phyloP scores from a whole-genome alignment of 1,140 invertebrate genomes.

The Druon quercuslanigerum region DNA sequence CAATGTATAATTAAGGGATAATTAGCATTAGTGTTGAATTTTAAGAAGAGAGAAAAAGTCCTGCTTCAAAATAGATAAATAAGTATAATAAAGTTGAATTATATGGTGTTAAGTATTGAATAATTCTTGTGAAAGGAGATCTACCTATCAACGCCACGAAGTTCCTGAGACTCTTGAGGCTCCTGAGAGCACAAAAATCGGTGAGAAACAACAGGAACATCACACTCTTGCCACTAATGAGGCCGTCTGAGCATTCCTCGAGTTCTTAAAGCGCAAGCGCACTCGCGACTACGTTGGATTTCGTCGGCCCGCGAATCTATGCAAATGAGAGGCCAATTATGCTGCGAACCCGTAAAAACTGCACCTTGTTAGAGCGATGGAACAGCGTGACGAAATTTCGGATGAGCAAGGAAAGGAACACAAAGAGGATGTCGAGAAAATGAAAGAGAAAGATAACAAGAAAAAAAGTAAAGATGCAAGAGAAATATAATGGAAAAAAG shows the following conservation, averaged over 20 bases:
- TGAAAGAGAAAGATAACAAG: conserved; percentile 18
- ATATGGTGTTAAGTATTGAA: no score
- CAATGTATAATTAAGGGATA: no score
- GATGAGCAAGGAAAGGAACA: conserved; percentile 14
- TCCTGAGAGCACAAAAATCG: neutral
- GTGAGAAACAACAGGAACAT: conserved; percentile 13
- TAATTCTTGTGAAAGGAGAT: no score
- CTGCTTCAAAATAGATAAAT: no score
- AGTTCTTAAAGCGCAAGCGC: conserved; percentile 9
- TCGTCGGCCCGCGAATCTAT: conserved; percentile 47
- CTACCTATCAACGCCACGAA: no score
- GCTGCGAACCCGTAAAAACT: conserved; percentile 52
- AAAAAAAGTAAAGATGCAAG: conserved; percentile 26
- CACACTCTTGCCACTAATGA: conserved; percentile 22
- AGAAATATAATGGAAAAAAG: neutral
- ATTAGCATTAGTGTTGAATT: no score
- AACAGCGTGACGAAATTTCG: conserved; percentile 4
- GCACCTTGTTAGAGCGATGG: conserved; percentile 50
- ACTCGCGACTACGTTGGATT: conserved; percentile 24
- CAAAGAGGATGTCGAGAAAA: conserved; percentile 21
- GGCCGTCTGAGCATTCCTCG: conserved; percentile 6
- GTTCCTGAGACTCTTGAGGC: no score
- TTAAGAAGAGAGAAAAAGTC: no score
- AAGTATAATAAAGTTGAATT: no score
- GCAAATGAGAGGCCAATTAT: conserved; percentile 58